These are phyloP conservation scores for Myotis pilosus DNA, from an alignment of 2,797 vertebrate species.

Conservation along the genomic window DNA sequence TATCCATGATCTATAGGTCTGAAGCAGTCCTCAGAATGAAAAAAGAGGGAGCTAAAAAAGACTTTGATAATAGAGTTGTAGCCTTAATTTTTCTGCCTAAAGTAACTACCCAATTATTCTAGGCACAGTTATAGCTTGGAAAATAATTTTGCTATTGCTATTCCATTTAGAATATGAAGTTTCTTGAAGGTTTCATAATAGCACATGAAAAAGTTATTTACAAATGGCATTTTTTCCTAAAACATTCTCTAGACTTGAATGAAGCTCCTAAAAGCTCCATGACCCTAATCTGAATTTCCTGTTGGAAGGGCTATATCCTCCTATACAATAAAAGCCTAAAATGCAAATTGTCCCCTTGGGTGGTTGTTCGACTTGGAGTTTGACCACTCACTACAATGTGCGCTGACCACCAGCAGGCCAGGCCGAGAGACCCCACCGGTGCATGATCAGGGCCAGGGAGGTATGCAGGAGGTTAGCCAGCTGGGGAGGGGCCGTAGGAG, in stretches of 20 bases:
- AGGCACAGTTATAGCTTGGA: neutral
- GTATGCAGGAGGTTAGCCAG: too few relatives aligned
- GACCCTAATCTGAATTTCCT: neutral
- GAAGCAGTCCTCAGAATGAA: neutral
- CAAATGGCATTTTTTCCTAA: slow-evolving; percentile 17
- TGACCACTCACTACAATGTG: too few relatives aligned
- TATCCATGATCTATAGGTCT: neutral
- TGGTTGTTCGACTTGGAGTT: too few relatives aligned
- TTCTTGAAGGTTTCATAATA: slow-evolving; percentile 23
- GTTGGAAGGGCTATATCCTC: neutral
- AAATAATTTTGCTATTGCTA: slow-evolving; percentile 44
- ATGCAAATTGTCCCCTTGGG: too few relatives aligned
- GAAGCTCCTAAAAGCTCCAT: neutral
- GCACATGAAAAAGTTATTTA: slow-evolving; percentile 43
- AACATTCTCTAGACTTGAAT: neutral
- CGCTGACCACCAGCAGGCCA: too few relatives aligned
- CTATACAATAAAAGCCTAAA: too few relatives aligned
- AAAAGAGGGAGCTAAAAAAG: slow-evolving; percentile 1
- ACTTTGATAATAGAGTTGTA: neutral
- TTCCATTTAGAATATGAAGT: neutral
- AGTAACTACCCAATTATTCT: slow-evolving; percentile 43
- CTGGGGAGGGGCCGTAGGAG: too few relatives aligned
- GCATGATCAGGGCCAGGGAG: too few relatives aligned
- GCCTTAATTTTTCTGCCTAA: slow-evolving; percentile 15
- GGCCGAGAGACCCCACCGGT: too few relatives aligned